Evolutionary conservation across 64 coral and sea anemone genomes (phyloP).

Genomic region (Actinia tenebrosa): DNA sequence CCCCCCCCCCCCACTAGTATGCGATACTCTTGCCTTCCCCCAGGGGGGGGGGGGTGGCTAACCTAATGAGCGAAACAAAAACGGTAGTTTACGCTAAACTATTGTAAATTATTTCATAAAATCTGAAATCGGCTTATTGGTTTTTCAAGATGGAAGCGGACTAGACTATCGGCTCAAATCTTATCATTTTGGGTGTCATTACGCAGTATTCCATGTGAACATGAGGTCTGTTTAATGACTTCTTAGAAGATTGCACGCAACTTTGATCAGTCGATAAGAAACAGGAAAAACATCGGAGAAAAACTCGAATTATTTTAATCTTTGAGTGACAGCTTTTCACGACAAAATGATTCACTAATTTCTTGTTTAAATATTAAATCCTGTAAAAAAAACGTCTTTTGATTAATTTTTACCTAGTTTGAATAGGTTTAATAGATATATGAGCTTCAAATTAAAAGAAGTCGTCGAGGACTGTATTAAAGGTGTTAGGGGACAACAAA

Average conservation of each 20-base stretch:
- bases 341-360: background rate
- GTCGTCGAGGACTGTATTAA: background rate
- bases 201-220: background rate
- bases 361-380: background rate
- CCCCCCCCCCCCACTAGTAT: too few relatives aligned
- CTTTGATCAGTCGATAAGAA: background rate
- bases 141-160: too few relatives aligned
- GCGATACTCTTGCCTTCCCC: too few relatives aligned
- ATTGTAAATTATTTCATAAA: too few relatives aligned
- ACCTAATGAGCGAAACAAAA: too few relatives aligned
- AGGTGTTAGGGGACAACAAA: background rate
- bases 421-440: background rate
- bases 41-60: too few relatives aligned
- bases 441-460: background rate
- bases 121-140: too few relatives aligned
- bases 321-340: background rate
- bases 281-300: background rate
- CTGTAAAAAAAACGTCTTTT: background rate
- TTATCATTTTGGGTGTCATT: too few relatives aligned
- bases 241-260: background rate
- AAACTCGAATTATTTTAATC: background rate
- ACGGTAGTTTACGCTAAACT: too few relatives aligned
- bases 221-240: background rate
- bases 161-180: too few relatives aligned
- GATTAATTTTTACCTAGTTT: background rate